These are phyloP conservation scores for Nannobrachium achirus DNA, from an alignment of 2,113 vertebrate species.

Conservation along the genomic window DNA sequence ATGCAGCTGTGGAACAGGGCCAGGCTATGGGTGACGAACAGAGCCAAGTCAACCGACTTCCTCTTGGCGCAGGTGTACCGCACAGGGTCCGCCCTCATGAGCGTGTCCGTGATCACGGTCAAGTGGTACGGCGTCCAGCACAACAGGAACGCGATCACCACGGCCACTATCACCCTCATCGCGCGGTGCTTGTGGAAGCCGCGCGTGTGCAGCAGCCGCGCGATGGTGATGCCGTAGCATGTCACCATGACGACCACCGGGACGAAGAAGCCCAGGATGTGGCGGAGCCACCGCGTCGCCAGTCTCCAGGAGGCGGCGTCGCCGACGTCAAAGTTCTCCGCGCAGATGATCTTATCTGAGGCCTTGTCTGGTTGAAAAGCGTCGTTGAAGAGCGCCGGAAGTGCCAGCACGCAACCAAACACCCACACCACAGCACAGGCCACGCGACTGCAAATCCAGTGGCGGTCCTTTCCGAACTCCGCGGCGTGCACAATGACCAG, in stretches of 20 bases:
- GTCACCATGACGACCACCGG: constrained; percentile 73
- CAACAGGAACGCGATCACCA: constrained; percentile 76
- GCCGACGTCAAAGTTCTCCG: constrained; percentile 37
- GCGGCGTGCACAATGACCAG: constrained; percentile 67
- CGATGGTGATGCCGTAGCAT: constrained; percentile 77
- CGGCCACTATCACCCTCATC: constrained; percentile 78
- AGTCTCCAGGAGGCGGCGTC: constrained; percentile 33
- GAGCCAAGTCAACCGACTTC: constrained; percentile 33
- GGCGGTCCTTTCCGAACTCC: not conserved
- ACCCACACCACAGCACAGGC: constrained; percentile 66
- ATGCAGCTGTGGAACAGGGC: constrained; percentile 79
- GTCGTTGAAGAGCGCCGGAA: constrained; percentile 60
- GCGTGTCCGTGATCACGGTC: constrained; percentile 63
- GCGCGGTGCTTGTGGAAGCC: constrained; percentile 79
- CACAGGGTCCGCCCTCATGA: constrained; percentile 58
- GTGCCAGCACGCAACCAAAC: constrained; percentile 50
- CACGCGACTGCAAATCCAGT: constrained; percentile 38
- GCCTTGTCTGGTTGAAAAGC: rapidly evolving
- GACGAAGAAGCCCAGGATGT: constrained; percentile 75
- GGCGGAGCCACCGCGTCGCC: constrained; percentile 49
- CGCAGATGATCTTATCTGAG: constrained; percentile 3
- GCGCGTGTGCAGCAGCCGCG: constrained; percentile 66
- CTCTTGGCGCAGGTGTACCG: constrained; percentile 30
- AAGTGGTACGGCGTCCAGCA: constrained; percentile 80
- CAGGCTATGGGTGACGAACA: constrained; percentile 58